Evolutionary conservation across 23 tunicate species (phyloP).

Genomic region (Botrylloides violaceus): DNA sequence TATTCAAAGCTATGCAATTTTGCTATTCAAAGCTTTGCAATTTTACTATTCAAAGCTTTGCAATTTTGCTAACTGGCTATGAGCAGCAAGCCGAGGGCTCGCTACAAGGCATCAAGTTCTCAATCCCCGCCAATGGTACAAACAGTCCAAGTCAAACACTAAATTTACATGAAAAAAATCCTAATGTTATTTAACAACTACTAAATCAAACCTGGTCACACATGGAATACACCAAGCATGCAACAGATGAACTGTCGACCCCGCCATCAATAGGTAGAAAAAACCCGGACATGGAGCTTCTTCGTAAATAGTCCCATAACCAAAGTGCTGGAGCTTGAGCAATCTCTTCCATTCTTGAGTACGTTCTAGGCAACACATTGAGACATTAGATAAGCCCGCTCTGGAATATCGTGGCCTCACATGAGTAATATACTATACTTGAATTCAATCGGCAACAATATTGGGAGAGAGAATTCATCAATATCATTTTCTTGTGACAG

Average conservation of each 20-base stretch:
- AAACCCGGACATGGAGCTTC: constrained; percentile 73
- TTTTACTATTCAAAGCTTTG: too few species aligned
- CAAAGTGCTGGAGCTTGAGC: constrained; percentile 58
- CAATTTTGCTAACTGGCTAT: too few species aligned
- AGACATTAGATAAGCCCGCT: not conserved
- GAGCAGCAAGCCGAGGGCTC: too few species aligned
- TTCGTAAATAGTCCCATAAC: constrained; percentile 76
- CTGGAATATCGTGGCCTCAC: too few species aligned
- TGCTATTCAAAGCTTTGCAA: too few species aligned
- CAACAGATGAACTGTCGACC: constrained; percentile 68
- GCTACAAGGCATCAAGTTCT: too few species aligned
- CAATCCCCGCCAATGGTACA: too few species aligned
- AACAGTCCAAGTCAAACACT: too few species aligned
- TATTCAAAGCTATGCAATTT: too few species aligned
- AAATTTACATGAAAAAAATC: too few species aligned
- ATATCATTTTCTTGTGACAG: constrained; percentile 17
- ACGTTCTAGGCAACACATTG: not conserved
- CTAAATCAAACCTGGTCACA: constrained; percentile 33
- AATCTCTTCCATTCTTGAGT: constrained; percentile 51
- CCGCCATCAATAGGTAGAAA: constrained; percentile 76
- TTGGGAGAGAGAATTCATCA: not conserved
- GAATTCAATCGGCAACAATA: constrained; percentile 1
- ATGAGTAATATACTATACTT: too few species aligned
- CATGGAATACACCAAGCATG: constrained; percentile 74
- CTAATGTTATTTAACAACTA: too few species aligned